These are phyloP conservation scores for Palythoa caribaeorum DNA, from an alignment of 92 coral and sea anemone species.

Conservation along the genomic window DNA sequence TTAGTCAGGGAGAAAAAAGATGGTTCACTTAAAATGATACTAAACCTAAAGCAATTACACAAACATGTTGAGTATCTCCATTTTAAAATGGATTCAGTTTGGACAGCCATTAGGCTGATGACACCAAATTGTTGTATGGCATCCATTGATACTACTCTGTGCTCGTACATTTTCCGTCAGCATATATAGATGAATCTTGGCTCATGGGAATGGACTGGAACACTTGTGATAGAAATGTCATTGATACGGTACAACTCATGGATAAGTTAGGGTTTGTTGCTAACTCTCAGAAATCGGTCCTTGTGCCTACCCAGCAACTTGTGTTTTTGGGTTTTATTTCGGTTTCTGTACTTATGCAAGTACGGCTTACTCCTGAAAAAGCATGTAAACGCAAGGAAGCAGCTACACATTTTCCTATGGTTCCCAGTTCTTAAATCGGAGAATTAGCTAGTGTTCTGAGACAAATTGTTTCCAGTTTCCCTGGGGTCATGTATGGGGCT, in stretches of 20 bases:
- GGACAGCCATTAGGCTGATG: too few relatives aligned
- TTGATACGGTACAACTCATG: constrained; percentile 34
- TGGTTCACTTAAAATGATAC: too few relatives aligned
- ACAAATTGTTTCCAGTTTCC: constrained; percentile 12
- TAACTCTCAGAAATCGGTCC: constrained; percentile 38
- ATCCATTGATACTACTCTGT: too few relatives aligned
- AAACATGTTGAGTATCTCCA: too few relatives aligned
- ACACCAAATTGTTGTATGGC: too few relatives aligned
- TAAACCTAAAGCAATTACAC: too few relatives aligned
- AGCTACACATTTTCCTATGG: constrained; percentile 19
- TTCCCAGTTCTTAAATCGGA: not conserved
- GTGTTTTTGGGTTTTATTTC: constrained; percentile 44
- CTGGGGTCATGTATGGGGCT: too few relatives aligned
- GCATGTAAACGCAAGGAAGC: not conserved
- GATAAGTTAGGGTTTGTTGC: constrained; percentile 51
- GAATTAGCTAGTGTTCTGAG: constrained; percentile 5
- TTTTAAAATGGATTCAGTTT: too few relatives aligned
- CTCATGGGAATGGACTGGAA: constrained; percentile 31
- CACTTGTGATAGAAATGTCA: constrained; percentile 22
- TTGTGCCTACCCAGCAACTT: constrained; percentile 43
- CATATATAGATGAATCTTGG: constrained; percentile 53
- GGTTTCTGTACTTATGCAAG: not conserved
- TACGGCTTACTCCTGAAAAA: not conserved
- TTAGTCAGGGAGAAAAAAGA: too few relatives aligned
- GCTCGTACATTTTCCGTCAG: not conserved